Conservation (phyloP, 2,113 vertebrate species). For the Fregetta grallaria region DNA sequence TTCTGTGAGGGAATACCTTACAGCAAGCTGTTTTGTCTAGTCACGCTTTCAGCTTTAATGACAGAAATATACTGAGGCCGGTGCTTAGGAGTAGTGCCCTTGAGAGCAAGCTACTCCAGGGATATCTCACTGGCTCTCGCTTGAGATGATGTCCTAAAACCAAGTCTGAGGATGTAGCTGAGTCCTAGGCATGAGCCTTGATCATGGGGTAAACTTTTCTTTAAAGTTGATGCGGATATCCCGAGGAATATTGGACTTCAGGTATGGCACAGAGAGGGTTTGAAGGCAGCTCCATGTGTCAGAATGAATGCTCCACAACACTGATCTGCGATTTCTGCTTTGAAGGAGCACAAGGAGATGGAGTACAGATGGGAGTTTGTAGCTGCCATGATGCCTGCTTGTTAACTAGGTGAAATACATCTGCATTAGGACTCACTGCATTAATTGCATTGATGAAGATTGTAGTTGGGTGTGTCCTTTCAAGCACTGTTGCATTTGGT, state of each 20-base stretch:
- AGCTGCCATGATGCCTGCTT: neutral
- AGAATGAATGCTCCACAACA: neutral
- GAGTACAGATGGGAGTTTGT: neutral
- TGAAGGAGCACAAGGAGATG: neutral
- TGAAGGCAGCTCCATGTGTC: neutral
- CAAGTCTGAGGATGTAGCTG: neutral
- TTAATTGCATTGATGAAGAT: neutral
- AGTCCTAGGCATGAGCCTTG: neutral
- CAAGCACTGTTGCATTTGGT: neutral
- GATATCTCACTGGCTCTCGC: neutral
- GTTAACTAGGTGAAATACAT: neutral
- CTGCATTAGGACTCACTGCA: neutral
- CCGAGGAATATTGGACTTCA: neutral
- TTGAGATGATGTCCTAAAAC: neutral
- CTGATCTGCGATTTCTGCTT: neutral
- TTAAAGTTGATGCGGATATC: neutral
- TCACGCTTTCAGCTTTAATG: neutral
- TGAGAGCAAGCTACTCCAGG: neutral
- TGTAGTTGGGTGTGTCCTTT: neutral
- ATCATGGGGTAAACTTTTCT: neutral
- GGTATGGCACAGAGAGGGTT: neutral
- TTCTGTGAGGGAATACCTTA: neutral
- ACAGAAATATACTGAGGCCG: neutral
- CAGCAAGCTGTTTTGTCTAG: neutral
- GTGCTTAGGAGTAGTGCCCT: neutral